Evolutionary conservation across 2,113 vertebrate genomes (phyloP).

Genomic region (Lepidiolamprologus cunningtoni): DNA sequence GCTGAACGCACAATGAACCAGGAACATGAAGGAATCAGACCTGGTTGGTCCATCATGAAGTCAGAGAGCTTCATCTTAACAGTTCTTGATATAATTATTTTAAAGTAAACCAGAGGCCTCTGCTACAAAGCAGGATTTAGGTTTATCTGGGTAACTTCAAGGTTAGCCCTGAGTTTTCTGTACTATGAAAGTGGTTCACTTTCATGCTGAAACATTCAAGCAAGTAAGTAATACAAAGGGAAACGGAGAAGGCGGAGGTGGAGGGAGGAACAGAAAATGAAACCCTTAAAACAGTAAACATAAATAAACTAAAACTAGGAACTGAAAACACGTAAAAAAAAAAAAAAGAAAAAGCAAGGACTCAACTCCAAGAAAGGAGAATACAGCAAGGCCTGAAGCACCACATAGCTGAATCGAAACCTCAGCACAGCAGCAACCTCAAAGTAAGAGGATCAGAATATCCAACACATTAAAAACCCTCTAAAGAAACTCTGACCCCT

Average conservation of each 20-base stretch:
- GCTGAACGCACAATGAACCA: background rate
- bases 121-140: background rate
- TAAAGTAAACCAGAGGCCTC: background rate
- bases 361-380: background rate
- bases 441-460: background rate
- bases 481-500: background rate
- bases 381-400: background rate
- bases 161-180: background rate
- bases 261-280: background rate
- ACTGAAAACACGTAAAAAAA: background rate
- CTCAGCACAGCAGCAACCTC: background rate
- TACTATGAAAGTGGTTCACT: background rate
- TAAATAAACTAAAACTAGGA: background rate
- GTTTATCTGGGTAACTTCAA: background rate
- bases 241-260: background rate
- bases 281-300: background rate
- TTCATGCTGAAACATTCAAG: background rate
- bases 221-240: background rate
- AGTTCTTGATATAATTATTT: background rate
- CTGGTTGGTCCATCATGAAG: background rate
- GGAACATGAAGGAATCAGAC: background rate
- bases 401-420: background rate
- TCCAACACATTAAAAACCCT: background rate
- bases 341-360: background rate
- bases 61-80: background rate